Base-by-base conservation (phyloP, 2,113 vertebrate genomes). In the Apodemus speciosus region DNA sequence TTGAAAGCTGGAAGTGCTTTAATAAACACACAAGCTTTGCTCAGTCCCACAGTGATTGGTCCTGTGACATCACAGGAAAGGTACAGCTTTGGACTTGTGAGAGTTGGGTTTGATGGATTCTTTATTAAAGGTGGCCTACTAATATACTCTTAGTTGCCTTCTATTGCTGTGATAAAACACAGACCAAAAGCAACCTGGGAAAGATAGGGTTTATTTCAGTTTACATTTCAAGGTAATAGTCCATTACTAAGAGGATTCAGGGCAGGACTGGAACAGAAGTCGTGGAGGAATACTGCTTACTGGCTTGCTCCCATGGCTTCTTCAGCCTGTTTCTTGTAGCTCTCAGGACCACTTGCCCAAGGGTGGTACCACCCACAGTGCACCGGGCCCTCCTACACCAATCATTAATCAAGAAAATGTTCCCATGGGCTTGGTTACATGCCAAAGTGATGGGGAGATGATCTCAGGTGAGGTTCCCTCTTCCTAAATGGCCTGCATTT, bases 21-120 rank as follows among this genome's bases (percentile, higher is more conserved):
- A 30, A 89, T 4, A 38, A 4, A 51, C 0, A 84, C 68, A 32
- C 30, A 16, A n/a, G 30, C 3, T n/a, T 51, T 62, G 53, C 2
- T 40, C 8, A 27, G 0, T 15, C 16, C 32, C 0, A 2, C 3
- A 3, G 8, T n/a, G 15, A 62, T 16, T 1, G 9, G 38, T 21
- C 27, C 27, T 13, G 6, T 32, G 49, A 84, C 58, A 71, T 0
- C 43, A 23, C 14, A 3, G 60, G 58, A 79, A 81, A 20, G 10
- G 0, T 30, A 43, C 1, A 76, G 14, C 32, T n/a, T 18, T 58
- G 30, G 23, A 49, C 53, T 77, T 15, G 46, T 64, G 49, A 21
- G 76, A 66, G 60, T 9, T 30, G 4, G 30, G 8, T 16, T 20
- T 43, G 35, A 68, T 6, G 7, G 5, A 25, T 49, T 32, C 43